Evolutionary conservation across 2,113 vertebrate genomes (phyloP).

Genomic region (Cephalophus harveyi): DNA sequence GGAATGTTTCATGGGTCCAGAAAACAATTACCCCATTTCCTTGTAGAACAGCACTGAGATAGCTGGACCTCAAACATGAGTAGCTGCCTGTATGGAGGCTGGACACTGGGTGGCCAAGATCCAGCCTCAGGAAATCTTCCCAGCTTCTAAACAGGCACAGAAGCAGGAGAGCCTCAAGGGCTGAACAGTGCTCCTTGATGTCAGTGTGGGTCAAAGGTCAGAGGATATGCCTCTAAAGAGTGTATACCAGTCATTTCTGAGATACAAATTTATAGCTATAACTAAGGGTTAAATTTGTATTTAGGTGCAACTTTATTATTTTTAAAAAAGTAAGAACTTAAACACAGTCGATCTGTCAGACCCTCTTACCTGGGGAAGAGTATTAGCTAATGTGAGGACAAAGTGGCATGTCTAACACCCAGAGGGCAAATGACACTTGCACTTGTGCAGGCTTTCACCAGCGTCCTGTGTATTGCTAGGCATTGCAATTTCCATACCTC

Average conservation of each 20-base stretch:
- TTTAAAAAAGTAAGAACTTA: background rate
- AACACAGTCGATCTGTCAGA: background rate
- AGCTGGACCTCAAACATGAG: background rate
- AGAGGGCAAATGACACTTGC: background rate
- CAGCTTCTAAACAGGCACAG: background rate
- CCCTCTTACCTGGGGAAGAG: background rate
- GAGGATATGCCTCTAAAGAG: background rate
- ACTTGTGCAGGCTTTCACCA: fast-evolving
- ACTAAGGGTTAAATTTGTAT: background rate
- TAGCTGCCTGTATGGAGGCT: background rate
- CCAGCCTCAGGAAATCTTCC: background rate
- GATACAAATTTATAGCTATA: background rate
- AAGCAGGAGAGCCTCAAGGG: background rate
- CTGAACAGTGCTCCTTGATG: background rate
- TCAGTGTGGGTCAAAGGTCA: background rate
- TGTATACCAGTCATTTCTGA: background rate
- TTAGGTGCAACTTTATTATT: background rate
- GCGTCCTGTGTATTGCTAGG: background rate
- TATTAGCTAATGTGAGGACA: background rate
- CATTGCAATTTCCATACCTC: background rate
- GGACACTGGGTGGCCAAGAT: too few species aligned
- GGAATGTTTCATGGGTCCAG: background rate
- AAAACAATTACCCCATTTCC: background rate
- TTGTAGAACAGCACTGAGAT: background rate
- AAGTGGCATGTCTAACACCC: background rate